phyloP scores from a whole-genome alignment of 1,140 invertebrate genomes.

The Cyphomyrmex costatus region DNA sequence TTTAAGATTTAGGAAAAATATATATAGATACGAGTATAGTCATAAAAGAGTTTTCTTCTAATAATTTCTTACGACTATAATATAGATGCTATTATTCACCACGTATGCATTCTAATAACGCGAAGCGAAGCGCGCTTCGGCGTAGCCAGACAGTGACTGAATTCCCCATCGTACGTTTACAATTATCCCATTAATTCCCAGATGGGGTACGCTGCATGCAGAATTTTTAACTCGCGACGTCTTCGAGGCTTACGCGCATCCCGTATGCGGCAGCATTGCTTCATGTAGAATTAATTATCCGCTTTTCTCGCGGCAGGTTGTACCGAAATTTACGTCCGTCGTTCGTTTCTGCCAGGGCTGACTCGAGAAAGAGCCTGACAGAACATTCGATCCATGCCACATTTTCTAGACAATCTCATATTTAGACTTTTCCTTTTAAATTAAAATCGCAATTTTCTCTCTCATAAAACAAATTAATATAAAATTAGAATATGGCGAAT shows the following conservation, averaged over 20 bases:
- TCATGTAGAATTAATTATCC: conserved; percentile 58
- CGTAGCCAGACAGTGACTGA: conserved; percentile 55
- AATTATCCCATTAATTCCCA: conserved; percentile 63
- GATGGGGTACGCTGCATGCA: conserved; percentile 28
- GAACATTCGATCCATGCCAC: neutral
- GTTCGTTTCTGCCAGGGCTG: conserved; percentile 42
- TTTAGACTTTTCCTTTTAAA: neutral
- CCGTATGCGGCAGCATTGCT: conserved; percentile 39
- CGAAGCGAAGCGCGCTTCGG: conserved; percentile 31
- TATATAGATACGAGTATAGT: neutral
- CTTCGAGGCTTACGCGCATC: conserved; percentile 44
- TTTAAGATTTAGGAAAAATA: neutral
- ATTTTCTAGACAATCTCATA: neutral
- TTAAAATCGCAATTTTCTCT: neutral
- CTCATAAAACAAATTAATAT: neutral
- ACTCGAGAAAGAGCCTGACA: neutral
- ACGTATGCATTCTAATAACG: conserved; percentile 49
- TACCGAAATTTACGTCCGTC: conserved; percentile 68
- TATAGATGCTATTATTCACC: conserved; percentile 47
- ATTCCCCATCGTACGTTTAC: conserved; percentile 53
- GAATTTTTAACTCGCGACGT: conserved; percentile 44
- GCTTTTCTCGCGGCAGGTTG: conserved; percentile 21
- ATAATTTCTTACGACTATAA: conserved; percentile 40
- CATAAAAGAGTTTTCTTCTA: conserved; percentile 21
- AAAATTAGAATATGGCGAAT: too few species aligned